Evolutionary conservation across 2,888 invertebrate genomes (phyloP).

Genomic region (Oeneis ivallda): DNA sequence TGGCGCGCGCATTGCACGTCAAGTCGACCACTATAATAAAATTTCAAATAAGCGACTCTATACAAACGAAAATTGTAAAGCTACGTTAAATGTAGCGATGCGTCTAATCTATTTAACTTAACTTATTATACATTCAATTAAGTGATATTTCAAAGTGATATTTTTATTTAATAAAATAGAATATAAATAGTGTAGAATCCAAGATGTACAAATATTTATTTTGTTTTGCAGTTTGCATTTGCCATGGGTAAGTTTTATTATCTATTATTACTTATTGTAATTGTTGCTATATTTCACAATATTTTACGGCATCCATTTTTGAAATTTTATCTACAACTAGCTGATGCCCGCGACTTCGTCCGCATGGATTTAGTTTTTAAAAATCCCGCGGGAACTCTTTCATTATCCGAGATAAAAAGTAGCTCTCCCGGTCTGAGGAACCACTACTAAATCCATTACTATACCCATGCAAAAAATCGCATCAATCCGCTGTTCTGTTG

Average conservation of each 20-base stretch:
- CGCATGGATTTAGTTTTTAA: too few relatives aligned
- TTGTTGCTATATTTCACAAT: too few relatives aligned
- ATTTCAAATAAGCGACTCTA: conserved; percentile 37
- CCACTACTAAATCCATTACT: too few relatives aligned
- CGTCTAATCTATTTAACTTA: conserved; percentile 42
- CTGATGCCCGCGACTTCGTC: too few relatives aligned
- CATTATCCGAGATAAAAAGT: too few relatives aligned
- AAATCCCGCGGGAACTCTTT: too few relatives aligned
- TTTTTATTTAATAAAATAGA: conserved; percentile 38
- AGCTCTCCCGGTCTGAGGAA: too few relatives aligned
- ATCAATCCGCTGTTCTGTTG: too few relatives aligned
- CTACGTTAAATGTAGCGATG: conserved; percentile 46
- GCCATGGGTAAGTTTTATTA: conserved; percentile 54
- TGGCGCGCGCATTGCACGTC: conserved; percentile 52
- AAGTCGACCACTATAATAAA: conserved; percentile 21
- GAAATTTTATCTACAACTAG: too few relatives aligned
- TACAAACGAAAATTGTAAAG: conserved; percentile 34
- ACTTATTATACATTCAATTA: conserved; percentile 42
- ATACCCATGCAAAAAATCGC: too few relatives aligned
- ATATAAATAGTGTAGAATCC: conserved; percentile 41
- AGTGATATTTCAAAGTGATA: conserved; percentile 41
- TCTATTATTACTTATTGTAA: too few relatives aligned
- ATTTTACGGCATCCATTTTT: neutral
- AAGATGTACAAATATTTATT: conserved; percentile 45
- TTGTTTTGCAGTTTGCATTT: conserved; percentile 45